These are phyloP conservation scores for Epinephelus lanceolatus DNA, from an alignment of 2,113 vertebrate genomes.

Conservation along the genomic window DNA sequence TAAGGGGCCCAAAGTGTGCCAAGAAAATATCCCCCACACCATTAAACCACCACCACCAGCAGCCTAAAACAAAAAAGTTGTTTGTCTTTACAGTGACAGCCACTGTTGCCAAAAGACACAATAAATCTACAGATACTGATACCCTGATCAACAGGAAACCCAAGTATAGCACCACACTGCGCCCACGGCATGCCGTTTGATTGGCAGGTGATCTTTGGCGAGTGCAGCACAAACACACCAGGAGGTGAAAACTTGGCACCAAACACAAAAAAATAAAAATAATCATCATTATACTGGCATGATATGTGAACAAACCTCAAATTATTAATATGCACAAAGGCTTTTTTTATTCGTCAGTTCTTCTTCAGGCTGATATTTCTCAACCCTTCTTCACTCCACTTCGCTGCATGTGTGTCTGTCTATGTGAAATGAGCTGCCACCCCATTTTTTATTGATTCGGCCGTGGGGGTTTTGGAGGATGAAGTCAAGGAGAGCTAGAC, in stretches of 20 bases:
- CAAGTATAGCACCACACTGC: constrained; percentile 21
- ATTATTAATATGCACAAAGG: constrained; percentile 1
- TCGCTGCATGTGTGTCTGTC: constrained; percentile 5
- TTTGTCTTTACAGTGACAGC: constrained; percentile 5
- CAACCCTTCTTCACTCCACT: background rate
- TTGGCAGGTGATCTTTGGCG: constrained; percentile 28
- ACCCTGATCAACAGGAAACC: constrained; percentile 36
- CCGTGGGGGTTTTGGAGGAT: constrained; percentile 57
- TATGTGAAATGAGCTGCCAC: constrained; percentile 61
- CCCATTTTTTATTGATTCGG: constrained; percentile 66
- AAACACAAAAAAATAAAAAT: constrained; percentile 10
- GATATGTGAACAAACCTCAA: constrained; percentile 8
- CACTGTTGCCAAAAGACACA: background rate
- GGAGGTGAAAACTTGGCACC: background rate
- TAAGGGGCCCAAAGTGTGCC: no score
- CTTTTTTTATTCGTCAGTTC: background rate
- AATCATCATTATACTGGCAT: background rate
- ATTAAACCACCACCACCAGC: no score
- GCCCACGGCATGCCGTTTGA: constrained; percentile 47
- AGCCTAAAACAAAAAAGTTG: background rate
- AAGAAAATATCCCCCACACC: no score
- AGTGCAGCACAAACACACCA: constrained; percentile 3
- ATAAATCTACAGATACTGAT: background rate
- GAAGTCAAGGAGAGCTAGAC: constrained; percentile 58
- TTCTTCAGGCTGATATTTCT: background rate